These are phyloP conservation scores for Campylomormyrus numenius DNA, from an alignment of 2,113 vertebrate species.

Conservation along the genomic window DNA sequence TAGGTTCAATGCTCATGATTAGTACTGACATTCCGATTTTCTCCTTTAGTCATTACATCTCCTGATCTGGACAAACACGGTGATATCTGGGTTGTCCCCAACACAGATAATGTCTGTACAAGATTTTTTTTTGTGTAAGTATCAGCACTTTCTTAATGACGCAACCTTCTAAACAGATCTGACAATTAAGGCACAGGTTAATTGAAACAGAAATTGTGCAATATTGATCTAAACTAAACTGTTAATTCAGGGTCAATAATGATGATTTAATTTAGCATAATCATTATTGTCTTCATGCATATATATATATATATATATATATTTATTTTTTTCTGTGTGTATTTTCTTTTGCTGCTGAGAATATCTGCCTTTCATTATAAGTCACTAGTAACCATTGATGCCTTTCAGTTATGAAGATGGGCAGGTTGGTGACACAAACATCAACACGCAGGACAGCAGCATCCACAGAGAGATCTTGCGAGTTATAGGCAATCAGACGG, in stretches of 20 bases:
- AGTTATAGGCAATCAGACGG: conserved; percentile 86
- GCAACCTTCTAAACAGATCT: background rate
- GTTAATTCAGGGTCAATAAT: background rate
- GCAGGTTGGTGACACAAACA: conserved; percentile 79
- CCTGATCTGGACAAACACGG: conserved; percentile 86
- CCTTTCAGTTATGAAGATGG: conserved; percentile 78
- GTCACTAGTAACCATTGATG: background rate
- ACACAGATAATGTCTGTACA: conserved; percentile 83
- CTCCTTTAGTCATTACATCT: conserved; percentile 74
- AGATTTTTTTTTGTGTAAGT: conserved; percentile 92
- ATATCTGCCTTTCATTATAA: background rate
- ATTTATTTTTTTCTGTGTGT: background rate
- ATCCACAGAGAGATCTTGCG: conserved; percentile 82
- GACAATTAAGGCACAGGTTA: background rate
- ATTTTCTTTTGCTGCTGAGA: background rate
- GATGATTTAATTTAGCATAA: background rate
- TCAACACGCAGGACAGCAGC: conserved; percentile 79
- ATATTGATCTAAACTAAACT: background rate
- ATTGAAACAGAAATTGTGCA: background rate
- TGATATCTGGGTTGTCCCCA: conserved; percentile 86
- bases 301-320: background rate
- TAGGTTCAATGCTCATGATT: background rate
- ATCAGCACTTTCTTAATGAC: background rate
- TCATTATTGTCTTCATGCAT: background rate
- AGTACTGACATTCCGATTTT: conserved; percentile 7